Percentiles rank a stretch among this genome's conserved stretches.
Evolutionary conservation across 2,113 vertebrate species (phyloP).

Genomic region (Sphaerodactylus townsendi): DNA sequence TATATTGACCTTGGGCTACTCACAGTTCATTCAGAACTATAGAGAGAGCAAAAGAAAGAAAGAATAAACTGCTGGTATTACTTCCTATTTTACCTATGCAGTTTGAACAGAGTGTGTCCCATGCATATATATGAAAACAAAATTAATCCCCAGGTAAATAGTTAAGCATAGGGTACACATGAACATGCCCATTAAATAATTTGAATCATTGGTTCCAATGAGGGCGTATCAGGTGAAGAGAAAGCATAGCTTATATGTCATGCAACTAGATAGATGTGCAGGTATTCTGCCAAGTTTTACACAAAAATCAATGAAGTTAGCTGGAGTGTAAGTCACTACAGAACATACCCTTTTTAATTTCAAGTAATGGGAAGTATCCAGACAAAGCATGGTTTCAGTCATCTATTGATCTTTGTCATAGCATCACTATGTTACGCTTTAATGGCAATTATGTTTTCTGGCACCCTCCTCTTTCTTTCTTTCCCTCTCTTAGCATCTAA

Average conservation of each 20-base stretch:
- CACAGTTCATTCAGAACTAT: no score
- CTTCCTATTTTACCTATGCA: no score
- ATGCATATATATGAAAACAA: neutral
- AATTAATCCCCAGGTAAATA: neutral
- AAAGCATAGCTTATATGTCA: slow-evolving; percentile 8
- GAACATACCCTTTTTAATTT: slow-evolving; percentile 46
- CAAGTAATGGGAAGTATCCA: slow-evolving; percentile 50
- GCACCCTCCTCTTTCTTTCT: slow-evolving; percentile 37
- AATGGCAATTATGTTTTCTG: slow-evolving; percentile 62
- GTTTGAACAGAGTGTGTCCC: neutral
- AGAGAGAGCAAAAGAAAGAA: no score
- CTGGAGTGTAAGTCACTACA: slow-evolving; percentile 14
- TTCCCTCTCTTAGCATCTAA: slow-evolving; percentile 55
- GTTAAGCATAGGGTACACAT: slow-evolving; percentile 4
- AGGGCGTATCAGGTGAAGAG: slow-evolving; percentile 8
- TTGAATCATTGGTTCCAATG: slow-evolving; percentile 30
- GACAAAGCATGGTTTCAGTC: slow-evolving; percentile 34
- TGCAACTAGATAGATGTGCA: neutral
- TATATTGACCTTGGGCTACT: no score
- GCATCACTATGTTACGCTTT: slow-evolving; percentile 29
- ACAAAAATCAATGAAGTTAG: slow-evolving; percentile 45
- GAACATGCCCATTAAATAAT: neutral
- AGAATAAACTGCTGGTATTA: no score
- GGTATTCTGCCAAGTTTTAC: slow-evolving; percentile 18
- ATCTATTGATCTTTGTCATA: slow-evolving; percentile 65